Base-by-base conservation (phyloP, 1,140 invertebrate genomes). In the Drosophila athabasca region DNA sequence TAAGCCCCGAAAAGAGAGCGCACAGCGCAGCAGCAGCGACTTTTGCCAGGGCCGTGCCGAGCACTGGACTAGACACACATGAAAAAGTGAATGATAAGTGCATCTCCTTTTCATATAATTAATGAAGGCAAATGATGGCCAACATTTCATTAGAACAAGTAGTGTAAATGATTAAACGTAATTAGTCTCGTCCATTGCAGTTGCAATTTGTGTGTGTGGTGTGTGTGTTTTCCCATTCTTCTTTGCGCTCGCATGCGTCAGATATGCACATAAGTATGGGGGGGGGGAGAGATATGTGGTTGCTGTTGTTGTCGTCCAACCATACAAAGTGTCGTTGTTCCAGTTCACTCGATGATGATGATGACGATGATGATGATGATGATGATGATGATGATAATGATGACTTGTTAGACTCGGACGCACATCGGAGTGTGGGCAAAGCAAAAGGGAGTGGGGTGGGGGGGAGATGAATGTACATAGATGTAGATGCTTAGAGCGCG, bases 391-490 rank as follows among this genome's bases (percentile, higher is more conserved):
- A 68, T 68, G 80, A 85, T 81, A 80, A 13, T 75, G 77, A 68
- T 62, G 80, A 85, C 80, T 85, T 71, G 80, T 79, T 82, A 65
- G 62, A 82, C 72, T 84, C 85, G 82, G 82, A 85, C 80, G 72
- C 76, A 65, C 71, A 26, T 3, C 48, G 15, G 64, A 65, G 9
- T 49, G 48, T 49, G 19, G 19, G 48, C 35, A 39, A 13, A 13
- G 11, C 35, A 13, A 11, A 50, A 44, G 57, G 55, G 29, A 62
- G 31, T 31, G 31, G 49, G 43, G 15, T 29, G 4, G 43, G 15
- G 39, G 4, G 15, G 17, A 19, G 17, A 19, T 19, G 17, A 19
- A 19, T 19, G 17, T 19, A 19, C 17, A 39, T 22, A 9, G 13
- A 6, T 22, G 17, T n/a, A 43, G 54, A 29, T 57, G 41, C 35